Evolutionary conservation across 2,797 vertebrate species (phyloP), one percentile per base, ranked within the genome.

Genomic region (Rhabdophis nuchalis): DNA sequence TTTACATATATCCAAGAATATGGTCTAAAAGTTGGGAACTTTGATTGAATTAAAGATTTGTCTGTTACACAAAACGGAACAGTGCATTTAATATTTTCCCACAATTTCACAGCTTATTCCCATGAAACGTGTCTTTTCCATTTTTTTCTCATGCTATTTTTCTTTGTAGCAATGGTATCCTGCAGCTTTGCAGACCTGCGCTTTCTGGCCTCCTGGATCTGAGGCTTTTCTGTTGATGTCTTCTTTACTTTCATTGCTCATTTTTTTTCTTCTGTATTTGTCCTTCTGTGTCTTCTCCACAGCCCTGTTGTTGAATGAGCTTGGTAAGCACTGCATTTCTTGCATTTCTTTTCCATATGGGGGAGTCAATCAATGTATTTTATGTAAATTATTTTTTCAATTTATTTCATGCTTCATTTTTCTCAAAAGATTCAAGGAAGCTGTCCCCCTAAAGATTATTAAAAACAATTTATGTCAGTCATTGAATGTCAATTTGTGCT

Each of bases 241-340:
- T 94, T 96, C 97, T 97, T 97, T 98, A 95, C 93, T 97, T 97
- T 97, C 97, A 96, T 97, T 97, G 97, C 97, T 98, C 97, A 98
- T 98, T 97, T 97, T 97, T 98, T 97, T 98, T 98, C 97, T 97
- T 97, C 97, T 97, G 95, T 98, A 97, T 98, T 97, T 98, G 97
- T 98, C 95, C 97, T 96, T 98, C 97, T 98, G 97, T 97, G 95
- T 97, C 97, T 98, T 96, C 95, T 98, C 96, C 97, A 97, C 98
- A 98, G 98, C 98, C 96, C 97, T 98, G 97, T 98, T 98, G 96
- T 98, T 98, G 97, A 98, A 97, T 98, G 98, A 98, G 98, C 97
- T 98, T 98, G 98, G 98, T 98, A 98, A 98, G 98, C 97, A 94
- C 91, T 95, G 92, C 97, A 97, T 97, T 97, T 94, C 90, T 97